Percentiles rank a stretch among this genome's conserved stretches.
These are phyloP conservation scores for Plemyria rubiginata DNA, from an alignment of 2,888 invertebrate species.

Conservation along the genomic window DNA sequence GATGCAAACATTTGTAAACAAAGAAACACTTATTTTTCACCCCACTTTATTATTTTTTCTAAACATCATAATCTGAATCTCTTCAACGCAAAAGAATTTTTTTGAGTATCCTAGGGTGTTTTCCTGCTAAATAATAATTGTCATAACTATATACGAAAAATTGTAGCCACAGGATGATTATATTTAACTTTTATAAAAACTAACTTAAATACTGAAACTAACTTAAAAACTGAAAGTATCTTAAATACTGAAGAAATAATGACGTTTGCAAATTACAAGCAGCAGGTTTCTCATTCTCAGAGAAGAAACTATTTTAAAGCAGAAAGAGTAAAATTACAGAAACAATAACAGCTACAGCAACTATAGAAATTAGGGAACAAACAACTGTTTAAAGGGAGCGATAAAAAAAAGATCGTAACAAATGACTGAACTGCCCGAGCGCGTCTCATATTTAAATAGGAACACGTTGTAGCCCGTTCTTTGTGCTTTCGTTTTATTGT, in stretches of 20 bases:
- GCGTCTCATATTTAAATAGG: constrained; percentile 74
- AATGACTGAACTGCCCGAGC: constrained; percentile 75
- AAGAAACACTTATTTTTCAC: no score
- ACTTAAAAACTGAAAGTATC: no score
- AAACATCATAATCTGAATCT: no score
- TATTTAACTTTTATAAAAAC: no score
- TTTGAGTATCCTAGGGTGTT: no score
- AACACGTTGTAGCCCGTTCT: constrained; percentile 81
- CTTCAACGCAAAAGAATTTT: no score
- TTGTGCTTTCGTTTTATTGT: constrained; percentile 75
- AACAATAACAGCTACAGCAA: constrained; percentile 36
- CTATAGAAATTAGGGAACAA: constrained; percentile 49
- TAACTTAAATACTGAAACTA: no score
- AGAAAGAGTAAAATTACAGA: constrained; percentile 24
- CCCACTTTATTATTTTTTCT: no score
- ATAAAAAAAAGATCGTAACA: constrained; percentile 72
- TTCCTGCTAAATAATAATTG: no score
- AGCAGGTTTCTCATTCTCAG: constrained; percentile 8
- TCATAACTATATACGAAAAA: no score
- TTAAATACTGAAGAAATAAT: background rate
- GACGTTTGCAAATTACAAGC: background rate
- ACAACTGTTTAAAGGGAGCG: constrained; percentile 58
- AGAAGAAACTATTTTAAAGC: constrained; percentile 10
- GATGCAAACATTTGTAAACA: no score
- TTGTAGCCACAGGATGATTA: no score